Evolutionary conservation across 1,140 invertebrate species (phyloP).

Genomic region (Drosophila carrolli): DNA sequence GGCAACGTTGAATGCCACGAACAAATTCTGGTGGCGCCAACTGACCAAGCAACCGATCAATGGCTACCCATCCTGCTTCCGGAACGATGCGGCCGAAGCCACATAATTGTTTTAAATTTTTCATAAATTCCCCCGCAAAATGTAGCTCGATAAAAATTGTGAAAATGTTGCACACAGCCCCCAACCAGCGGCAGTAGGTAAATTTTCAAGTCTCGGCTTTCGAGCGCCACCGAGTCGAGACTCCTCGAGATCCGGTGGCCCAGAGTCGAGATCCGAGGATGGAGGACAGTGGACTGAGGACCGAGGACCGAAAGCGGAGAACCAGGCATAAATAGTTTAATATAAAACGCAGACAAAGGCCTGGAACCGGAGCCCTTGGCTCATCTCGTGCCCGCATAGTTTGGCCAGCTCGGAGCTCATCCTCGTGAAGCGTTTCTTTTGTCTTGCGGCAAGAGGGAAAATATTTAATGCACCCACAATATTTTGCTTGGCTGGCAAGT

Average conservation of each 20-base stretch:
- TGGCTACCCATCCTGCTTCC: conserved; percentile 7
- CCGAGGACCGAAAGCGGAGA: not conserved
- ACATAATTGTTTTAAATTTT: conserved; percentile 76
- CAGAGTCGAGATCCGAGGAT: conserved; percentile 2
- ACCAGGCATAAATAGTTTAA: conserved; percentile 69
- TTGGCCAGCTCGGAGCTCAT: conserved; percentile 17
- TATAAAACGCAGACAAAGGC: conserved; percentile 75
- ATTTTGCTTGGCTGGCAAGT: conserved; percentile 59
- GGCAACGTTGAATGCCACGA: conserved; percentile 13
- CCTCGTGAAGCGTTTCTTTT: conserved; percentile 48
- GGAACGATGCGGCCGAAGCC: conserved; percentile 40
- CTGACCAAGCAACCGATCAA: conserved; percentile 37
- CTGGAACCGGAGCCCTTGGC: conserved; percentile 33
- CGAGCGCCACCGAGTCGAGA: conserved; percentile 39
- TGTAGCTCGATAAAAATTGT: conserved; percentile 47
- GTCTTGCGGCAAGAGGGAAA: conserved; percentile 50
- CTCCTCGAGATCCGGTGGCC: conserved; percentile 37
- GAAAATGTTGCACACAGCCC: conserved; percentile 28
- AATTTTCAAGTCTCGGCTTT: conserved; percentile 41
- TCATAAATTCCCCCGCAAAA: conserved; percentile 70
- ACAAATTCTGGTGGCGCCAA: conserved; percentile 11
- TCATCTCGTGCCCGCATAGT: conserved; percentile 53
- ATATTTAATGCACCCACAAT: conserved; percentile 78
- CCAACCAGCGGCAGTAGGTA: conserved; percentile 39
- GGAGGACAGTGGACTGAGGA: too few relatives aligned